A percentile compares a stretch with the other conserved stretches of the same genome.
phyloP scores from a whole-genome alignment of 1,140 invertebrate species.

The Hydropsyche tenuis region DNA sequence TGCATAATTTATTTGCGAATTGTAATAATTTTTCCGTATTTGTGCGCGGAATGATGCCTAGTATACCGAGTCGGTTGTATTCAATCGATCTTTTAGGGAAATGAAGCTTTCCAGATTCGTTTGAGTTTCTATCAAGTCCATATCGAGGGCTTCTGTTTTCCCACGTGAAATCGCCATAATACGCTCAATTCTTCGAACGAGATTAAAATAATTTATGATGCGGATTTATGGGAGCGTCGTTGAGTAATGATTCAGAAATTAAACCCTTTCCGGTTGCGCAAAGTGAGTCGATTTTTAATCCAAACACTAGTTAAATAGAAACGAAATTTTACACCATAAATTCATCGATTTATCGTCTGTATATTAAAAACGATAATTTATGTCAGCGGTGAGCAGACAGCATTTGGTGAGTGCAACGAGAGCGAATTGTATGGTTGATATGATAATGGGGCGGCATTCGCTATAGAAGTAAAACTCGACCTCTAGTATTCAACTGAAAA shows the following conservation, averaged over 20 bases:
- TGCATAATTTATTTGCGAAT: not conserved
- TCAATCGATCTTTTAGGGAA: conserved; percentile 9
- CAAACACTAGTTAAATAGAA: too few species aligned
- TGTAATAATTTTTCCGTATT: conserved; percentile 4
- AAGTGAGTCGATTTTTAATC: too few species aligned
- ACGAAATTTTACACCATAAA: too few species aligned
- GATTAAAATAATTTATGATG: too few species aligned
- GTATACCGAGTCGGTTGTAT: not conserved
- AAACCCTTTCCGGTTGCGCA: too few species aligned
- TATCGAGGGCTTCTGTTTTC: too few species aligned
- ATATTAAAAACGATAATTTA: not conserved
- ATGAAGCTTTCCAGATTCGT: not conserved
- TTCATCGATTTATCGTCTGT: too few species aligned
- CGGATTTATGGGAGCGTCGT: too few species aligned
- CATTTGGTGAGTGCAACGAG: not conserved
- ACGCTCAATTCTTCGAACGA: too few species aligned
- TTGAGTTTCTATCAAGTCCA: not conserved
- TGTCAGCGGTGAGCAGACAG: not conserved
- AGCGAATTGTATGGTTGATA: conserved; percentile 18
- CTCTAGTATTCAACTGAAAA: conserved; percentile 25
- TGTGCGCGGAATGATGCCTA: too few species aligned
- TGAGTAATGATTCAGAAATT: too few species aligned
- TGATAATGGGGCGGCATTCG: conserved; percentile 17
- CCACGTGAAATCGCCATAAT: too few species aligned
- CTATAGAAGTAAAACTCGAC: conserved; percentile 5